Percentiles rank a stretch among this genome's conserved stretches.
phyloP scores from a whole-genome alignment of 2,888 invertebrate species.

The Chrysodeixis includens region DNA sequence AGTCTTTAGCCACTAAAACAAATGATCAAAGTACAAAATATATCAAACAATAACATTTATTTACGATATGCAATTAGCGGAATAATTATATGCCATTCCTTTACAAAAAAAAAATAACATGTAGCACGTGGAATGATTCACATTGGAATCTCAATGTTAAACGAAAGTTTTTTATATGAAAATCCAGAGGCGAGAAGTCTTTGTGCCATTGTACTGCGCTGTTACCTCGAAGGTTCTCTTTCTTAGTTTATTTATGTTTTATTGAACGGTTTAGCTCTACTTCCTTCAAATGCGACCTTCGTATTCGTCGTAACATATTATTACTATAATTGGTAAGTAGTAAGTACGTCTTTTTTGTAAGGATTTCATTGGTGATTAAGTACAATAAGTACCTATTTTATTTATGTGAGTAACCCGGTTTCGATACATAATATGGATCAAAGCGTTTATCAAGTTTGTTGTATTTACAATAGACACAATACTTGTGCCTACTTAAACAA shows the following conservation, averaged over 20 bases:
- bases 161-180: constrained; percentile 18
- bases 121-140: constrained; percentile 18
- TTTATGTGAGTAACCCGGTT: background rate
- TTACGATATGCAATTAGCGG: constrained; percentile 12
- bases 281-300: constrained; percentile 47
- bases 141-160: constrained; percentile 41
- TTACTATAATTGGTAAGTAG: constrained; percentile 43
- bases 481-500: background rate
- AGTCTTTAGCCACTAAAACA: background rate
- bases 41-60: background rate
- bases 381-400: too few species aligned
- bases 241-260: constrained; percentile 45
- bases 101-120: constrained; percentile 13
- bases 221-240: constrained; percentile 50
- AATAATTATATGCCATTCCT: background rate
- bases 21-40: background rate
- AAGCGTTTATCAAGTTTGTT: background rate
- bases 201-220: constrained; percentile 18
- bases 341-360: constrained; percentile 3
- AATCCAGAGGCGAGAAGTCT: constrained; percentile 23
- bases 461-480: background rate
- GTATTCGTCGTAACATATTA: constrained; percentile 38
- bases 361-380: background rate
- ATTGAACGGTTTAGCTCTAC: constrained; percentile 31
- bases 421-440: background rate